Evolutionary conservation across 1,140 invertebrate species (phyloP), one percentile per base, ranked within the genome.

Genomic region (Megathymus violae): DNA sequence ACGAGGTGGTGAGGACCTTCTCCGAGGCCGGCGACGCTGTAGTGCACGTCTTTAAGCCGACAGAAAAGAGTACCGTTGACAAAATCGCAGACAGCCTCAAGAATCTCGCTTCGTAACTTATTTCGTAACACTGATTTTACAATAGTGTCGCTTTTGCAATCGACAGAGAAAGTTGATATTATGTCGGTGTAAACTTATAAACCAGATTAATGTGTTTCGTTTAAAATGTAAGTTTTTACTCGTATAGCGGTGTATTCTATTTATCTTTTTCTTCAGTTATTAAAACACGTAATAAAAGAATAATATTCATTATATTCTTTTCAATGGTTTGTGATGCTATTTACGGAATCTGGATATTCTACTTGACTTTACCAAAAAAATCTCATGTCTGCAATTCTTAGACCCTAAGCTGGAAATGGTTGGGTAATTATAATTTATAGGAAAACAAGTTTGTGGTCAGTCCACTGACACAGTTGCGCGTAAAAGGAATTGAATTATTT

Each of bases 41-140:
- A 0, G 82, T 88, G 0, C 71, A 90, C 22, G 84, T 86, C 3
- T 86, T 88, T 47, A 87, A 86, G 38, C 85, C 88, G 0, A 88
- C 85, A 3, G 88, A 90, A 43, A 88, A 86, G 58, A 88, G 79
- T 48, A 52, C 81, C 0, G 27, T 88, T 0, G 78, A 82, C 56
- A 88, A 90, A 71, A 76, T 90, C 52, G 77, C 80, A 6, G 83
- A 88, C 56, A 71, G 75, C 17, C 62, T 85, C 17, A 85, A 85
- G 41, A 70, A 64, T 34, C 61, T 87, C 16, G 62, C 62, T n/a
- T 61, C 80, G 51, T 82, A 78, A 78, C 51, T 43, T 43, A 64
- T 64, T 76, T 51, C 27, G 27, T 7, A 31, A 15, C 36, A 25
- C 17, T 54, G 36, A 48, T 44, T 52, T 46, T 43, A 14, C 46